These are phyloP conservation scores for Panzeria rudis DNA, from an alignment of 2,888 invertebrate genomes.

Conservation along the genomic window DNA sequence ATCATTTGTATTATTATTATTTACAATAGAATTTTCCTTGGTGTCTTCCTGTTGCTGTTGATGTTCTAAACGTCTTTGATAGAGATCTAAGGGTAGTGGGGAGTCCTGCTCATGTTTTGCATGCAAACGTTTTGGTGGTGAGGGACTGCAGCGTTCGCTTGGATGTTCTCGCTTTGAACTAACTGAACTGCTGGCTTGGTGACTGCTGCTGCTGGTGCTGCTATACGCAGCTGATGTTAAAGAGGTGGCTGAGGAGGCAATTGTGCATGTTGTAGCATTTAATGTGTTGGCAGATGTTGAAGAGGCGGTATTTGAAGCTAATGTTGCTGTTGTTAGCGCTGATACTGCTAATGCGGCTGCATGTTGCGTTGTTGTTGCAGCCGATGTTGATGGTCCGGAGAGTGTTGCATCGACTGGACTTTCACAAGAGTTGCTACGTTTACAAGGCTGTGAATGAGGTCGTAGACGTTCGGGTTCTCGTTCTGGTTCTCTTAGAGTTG, in stretches of 20 bases:
- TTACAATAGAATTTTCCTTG: conserved; percentile 68
- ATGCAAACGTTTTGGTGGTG: conserved; percentile 80
- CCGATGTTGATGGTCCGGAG: conserved; percentile 78
- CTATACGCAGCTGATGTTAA: conserved; percentile 59
- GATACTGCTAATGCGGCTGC: conserved; percentile 64
- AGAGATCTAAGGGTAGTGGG: conserved; percentile 83
- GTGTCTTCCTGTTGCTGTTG: conserved; percentile 75
- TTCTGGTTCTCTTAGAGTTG: conserved; percentile 85
- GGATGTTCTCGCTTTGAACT: conserved; percentile 79
- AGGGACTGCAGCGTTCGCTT: conserved; percentile 80
- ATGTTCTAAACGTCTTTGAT: conserved; percentile 80
- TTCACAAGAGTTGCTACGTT: conserved; percentile 77
- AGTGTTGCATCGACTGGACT: conserved; percentile 77
- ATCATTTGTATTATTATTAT: conserved; percentile 74
- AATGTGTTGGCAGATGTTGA: conserved; percentile 76
- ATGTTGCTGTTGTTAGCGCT: conserved; percentile 68
- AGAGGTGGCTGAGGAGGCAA: conserved; percentile 76
- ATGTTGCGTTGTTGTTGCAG: conserved; percentile 74
- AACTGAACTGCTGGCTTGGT: conserved; percentile 71
- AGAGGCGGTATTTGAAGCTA: conserved; percentile 74
- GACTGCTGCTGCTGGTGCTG: conserved; percentile 68
- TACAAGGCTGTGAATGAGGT: conserved; percentile 82
- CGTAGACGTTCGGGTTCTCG: conserved; percentile 84
- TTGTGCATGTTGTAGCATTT: conserved; percentile 80
- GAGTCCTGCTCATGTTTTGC: conserved; percentile 75